These are phyloP conservation scores for Dermatemys mawii DNA, from an alignment of 2,113 vertebrate genomes.

Conservation along the genomic window DNA sequence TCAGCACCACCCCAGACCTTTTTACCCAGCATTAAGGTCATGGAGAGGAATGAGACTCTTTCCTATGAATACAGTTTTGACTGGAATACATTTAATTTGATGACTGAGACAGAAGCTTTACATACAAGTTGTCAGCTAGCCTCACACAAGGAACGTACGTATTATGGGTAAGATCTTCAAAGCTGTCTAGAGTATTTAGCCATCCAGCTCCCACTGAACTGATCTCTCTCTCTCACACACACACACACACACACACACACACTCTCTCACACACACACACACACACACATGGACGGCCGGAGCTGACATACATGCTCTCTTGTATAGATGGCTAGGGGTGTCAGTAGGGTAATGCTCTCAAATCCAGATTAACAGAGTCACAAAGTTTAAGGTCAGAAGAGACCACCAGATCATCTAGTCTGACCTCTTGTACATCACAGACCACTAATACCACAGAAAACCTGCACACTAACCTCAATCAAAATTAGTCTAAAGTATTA, in stretches of 20 bases:
- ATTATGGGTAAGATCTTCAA: too few species aligned
- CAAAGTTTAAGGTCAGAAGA: not conserved
- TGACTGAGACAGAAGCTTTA: not conserved
- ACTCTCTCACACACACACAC: rapidly evolving
- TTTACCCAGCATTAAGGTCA: not conserved
- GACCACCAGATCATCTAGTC: not conserved
- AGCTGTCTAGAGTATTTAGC: not conserved
- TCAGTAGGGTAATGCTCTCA: not conserved
- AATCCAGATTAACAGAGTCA: not conserved
- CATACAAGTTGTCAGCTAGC: too few species aligned
- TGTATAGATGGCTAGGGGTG: not conserved
- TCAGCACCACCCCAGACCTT: not conserved
- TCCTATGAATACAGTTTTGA: not conserved
- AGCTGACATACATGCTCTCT: too few species aligned
- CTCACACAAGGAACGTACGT: too few species aligned
- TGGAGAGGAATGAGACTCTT: not conserved
- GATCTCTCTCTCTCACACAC: too few species aligned
- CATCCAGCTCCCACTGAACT: not conserved
- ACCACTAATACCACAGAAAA: not conserved
- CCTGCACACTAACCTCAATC: not conserved
- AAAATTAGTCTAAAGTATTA: not conserved
- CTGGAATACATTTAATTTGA: not conserved
- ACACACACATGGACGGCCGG: rapidly evolving
- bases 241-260: too few species aligned
- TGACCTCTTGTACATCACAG: not conserved